Percentiles rank a stretch among this genome's conserved stretches.
These are phyloP conservation scores for Bambusicola thoracicus DNA, from an alignment of 2,113 vertebrate species.

Conservation along the genomic window DNA sequence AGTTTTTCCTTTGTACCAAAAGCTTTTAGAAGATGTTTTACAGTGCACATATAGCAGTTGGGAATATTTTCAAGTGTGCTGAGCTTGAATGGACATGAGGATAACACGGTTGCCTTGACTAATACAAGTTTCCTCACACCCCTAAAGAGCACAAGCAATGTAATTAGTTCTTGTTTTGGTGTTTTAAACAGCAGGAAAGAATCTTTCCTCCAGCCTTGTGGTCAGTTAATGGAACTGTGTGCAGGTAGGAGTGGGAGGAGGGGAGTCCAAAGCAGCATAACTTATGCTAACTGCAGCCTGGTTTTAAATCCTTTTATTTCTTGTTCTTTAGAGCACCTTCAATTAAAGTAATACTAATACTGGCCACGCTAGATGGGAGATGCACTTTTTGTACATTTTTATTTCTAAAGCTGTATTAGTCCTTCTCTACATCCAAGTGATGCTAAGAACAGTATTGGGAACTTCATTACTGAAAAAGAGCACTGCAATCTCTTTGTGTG, in stretches of 20 bases:
- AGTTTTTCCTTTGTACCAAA: neutral
- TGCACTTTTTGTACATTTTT: neutral
- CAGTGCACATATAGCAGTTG: neutral
- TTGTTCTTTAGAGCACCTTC: neutral
- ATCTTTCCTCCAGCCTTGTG: neutral
- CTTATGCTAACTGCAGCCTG: neutral
- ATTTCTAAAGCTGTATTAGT: neutral
- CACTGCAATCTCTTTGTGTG: neutral
- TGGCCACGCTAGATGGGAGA: neutral
- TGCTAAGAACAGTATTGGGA: neutral
- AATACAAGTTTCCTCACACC: fast-evolving
- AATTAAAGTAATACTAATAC: neutral
- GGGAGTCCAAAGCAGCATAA: neutral
- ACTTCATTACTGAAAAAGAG: neutral
- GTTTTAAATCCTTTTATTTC: neutral
- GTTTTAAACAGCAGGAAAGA: neutral
- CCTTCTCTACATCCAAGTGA: neutral
- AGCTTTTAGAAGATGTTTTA: neutral
- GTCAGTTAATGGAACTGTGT: neutral
- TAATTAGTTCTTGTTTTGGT: neutral
- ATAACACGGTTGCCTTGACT: neutral
- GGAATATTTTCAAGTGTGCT: neutral
- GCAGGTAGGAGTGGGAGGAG: neutral
- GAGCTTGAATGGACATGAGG: neutral
- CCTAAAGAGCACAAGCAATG: neutral